Base-by-base conservation (phyloP, 2,888 invertebrate species). In the Noctua pronuba region DNA sequence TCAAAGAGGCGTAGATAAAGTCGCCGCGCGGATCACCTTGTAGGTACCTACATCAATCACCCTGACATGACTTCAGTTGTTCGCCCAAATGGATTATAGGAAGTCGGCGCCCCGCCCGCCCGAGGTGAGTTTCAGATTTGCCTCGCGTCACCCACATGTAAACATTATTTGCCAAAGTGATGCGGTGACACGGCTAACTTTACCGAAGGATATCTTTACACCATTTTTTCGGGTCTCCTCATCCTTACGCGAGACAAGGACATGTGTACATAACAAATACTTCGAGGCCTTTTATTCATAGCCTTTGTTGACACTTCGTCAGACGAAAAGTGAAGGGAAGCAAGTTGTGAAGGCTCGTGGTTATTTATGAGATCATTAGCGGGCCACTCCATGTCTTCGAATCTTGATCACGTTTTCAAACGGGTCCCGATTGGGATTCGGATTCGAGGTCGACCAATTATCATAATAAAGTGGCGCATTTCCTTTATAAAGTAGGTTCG, bases 11-110 rank as follows among this genome's bases (percentile, higher is more conserved):
- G 91, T 92, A 94, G 94, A 95, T 95, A 95, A 94, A 95, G 95
- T 95, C 94, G 90, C 93, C 92, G 91, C 89, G 89, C 89, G 93
- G 92, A 93, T 93, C 93, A 93, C 92, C 93, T 92, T 88, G 92
- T 92, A 91, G 90, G 90, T 91, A 92, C 92, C 92, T 93, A 94
- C 95, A 96, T 96, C 96, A 96, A 96, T 96, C 96, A 96, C 94
- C 90, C 91, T 94, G 95, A 96, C 96, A 95, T 94, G 95, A 95
- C 94, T 95, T 92, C 94, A 95, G 95, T 95, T 95, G 95, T 95
- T 95, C 94, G 94, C 94, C 94, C 94, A 95, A 96, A 96, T 96
- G 95, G 96, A 96, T 96, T 96, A 96, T 95, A 94, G 95, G 94
- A 94, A 95, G 95, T 93, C 92, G 90, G 90, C 91, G 92, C 94